These are phyloP conservation scores for Venusia cambrica DNA, from an alignment of 2,888 invertebrate genomes.

Conservation along the genomic window DNA sequence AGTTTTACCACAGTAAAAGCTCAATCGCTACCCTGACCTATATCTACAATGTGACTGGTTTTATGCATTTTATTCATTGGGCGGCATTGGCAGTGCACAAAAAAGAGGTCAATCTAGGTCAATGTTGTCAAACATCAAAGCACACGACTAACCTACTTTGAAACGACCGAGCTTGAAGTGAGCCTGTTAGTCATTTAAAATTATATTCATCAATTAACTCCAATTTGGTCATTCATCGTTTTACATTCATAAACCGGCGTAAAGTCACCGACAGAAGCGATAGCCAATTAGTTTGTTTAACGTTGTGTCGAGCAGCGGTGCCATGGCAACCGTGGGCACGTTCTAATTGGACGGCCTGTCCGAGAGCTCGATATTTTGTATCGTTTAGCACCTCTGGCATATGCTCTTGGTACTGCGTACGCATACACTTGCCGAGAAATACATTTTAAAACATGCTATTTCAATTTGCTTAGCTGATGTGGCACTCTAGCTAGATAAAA, in stretches of 20 bases:
- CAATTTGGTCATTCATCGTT: conserved; percentile 34
- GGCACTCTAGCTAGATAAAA: too few species aligned
- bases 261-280: conserved; percentile 50
- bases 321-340: conserved; percentile 55
- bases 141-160: too few species aligned
- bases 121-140: too few species aligned
- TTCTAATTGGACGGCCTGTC: conserved; percentile 60
- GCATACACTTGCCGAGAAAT: conserved; percentile 16
- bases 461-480: too few species aligned
- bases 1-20: too few species aligned
- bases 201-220: conserved; percentile 42
- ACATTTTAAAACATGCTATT: conserved; percentile 17
- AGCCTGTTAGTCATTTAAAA: too few species aligned
- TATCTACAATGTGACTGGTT: too few species aligned
- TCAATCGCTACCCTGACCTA: too few species aligned
- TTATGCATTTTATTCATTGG: too few species aligned
- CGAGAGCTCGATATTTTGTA: conserved; percentile 54
- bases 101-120: too few species aligned
- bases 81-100: too few species aligned
- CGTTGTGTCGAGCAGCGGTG: conserved; percentile 50
- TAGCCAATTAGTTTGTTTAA: conserved; percentile 71
- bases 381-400: conserved; percentile 52
- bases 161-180: too few species aligned
- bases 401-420: conserved; percentile 15
- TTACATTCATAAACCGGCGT: conserved; percentile 41